Conservation (phyloP, 1,140 invertebrate genomes). For the Zophobas atratus region DNA sequence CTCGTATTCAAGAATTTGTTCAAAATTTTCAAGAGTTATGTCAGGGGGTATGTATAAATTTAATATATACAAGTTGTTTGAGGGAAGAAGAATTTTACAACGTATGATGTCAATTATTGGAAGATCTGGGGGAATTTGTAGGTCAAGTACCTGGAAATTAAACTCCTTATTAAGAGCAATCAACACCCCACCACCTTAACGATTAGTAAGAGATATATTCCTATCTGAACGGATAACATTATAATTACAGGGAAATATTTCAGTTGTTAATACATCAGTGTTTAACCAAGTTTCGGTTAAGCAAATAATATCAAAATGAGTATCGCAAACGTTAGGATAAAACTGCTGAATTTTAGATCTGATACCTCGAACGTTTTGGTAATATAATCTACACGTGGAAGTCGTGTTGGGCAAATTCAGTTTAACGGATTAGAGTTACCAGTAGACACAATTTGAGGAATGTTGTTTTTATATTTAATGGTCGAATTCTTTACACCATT, state of each 20-base stretch:
- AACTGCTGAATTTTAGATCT: neutral
- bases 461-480: neutral
- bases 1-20: neutral
- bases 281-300: neutral
- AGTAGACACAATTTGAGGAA: constrained; percentile 1
- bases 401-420: constrained; percentile 9
- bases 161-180: neutral
- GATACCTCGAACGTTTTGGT: constrained; percentile 6
- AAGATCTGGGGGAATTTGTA: neutral
- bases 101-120: neutral
- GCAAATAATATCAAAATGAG: neutral
- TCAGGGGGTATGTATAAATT: neutral
- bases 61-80: neutral
- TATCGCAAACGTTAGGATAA: neutral
- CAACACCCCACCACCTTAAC: neutral
- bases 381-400: neutral
- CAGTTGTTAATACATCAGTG: neutral
- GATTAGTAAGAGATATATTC: neutral
- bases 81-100: neutral
- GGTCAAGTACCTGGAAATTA: neutral
- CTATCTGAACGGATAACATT: neutral
- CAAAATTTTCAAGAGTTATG: neutral
- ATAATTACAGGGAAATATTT: neutral
- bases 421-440: constrained; percentile 1
- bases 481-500: neutral